Base-by-base conservation (phyloP, 2,113 vertebrate species). In the Antigone vipio region DNA sequence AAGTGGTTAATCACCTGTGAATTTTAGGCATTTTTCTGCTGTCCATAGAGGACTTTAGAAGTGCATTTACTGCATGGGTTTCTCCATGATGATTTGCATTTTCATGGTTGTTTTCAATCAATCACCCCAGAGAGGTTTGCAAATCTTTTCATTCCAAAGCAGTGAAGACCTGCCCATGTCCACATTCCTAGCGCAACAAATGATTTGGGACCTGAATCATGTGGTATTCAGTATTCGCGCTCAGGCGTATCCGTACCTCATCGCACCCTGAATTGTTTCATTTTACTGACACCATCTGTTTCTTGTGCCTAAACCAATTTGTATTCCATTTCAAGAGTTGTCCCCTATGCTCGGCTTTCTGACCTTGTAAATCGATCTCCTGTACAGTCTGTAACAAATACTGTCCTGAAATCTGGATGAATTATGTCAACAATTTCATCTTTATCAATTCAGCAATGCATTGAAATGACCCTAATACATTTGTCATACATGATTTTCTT, bases 1-100 rank as follows among this genome's bases (percentile, higher is more conserved):
- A 94, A 95, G 96, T 92, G 94, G 94, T 97, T 97, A 97, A 97
- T 96, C 95, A 96, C 91, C 95, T 97, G 96, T 97, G 96, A 97
- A 97, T 95, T 97, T 96, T 90, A 71, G 76, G 73, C 76, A 92
- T 97, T 97, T 97, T 94, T 93, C 94, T 92, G 40, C 89, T 92
- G 80, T 78, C 67, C 81, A n/a, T 34, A 84, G 73, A 94, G 82
- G 91, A 95, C 94, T 85, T 78, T 9, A 92, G 59, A 94, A 76
- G 42, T 94, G 69, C 78, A 64, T 93, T 95, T 94, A 85, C 64
- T 85, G 35, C 89, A 38, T 83, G 73, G 59, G 40, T 85, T 94
- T 94, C 80, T 94, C 76, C 76, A 53, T 9, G 2, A 78, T 76
- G 59, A 92, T 97, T 96, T 96, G 88, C 77, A 94, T 96, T 95